Evolutionary conservation across 1,140 invertebrate genomes (phyloP).

Genomic region (Microplitis mediator): DNA sequence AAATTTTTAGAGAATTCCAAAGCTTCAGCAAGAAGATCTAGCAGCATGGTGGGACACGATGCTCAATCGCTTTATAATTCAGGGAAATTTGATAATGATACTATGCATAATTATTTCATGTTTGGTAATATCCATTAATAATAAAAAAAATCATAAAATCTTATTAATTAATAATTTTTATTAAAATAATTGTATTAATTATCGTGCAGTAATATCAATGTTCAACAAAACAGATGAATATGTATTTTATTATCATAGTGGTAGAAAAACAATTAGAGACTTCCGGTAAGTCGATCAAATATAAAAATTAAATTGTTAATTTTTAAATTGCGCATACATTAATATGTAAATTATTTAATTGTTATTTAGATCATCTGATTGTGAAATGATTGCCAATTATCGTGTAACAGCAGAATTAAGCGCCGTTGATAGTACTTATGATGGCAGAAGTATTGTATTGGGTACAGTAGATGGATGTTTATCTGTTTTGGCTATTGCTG

Average conservation of each 20-base stretch:
- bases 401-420: slow-evolving; percentile 90
- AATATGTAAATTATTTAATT: background rate
- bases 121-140: slow-evolving; percentile 72
- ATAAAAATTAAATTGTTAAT: no score
- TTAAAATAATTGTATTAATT: background rate
- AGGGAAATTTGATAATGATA: slow-evolving; percentile 89
- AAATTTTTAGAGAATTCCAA: slow-evolving; percentile 79
- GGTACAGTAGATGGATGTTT: slow-evolving; percentile 94
- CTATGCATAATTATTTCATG: slow-evolving; percentile 99
- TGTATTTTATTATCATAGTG: slow-evolving; percentile 95
- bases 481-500: slow-evolving; percentile 88
- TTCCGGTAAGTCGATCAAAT: slow-evolving; percentile 72
- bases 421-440: slow-evolving; percentile 80
- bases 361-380: slow-evolving; percentile 76
- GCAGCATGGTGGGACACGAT: slow-evolving; percentile 97
- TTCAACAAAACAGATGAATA: slow-evolving; percentile 95
- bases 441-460: slow-evolving; percentile 82
- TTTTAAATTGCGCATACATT: no score
- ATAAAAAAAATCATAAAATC: background rate
- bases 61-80: slow-evolving; percentile 81
- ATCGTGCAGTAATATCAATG: slow-evolving; percentile 82
- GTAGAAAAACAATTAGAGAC: slow-evolving; percentile 87
- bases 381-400: slow-evolving; percentile 90
- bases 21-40: slow-evolving; percentile 94
- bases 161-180: background rate